Evolutionary conservation across 2,888 invertebrate genomes (phyloP), one percentile per base, ranked within the genome.

Genomic region (Lasius platythorax): DNA sequence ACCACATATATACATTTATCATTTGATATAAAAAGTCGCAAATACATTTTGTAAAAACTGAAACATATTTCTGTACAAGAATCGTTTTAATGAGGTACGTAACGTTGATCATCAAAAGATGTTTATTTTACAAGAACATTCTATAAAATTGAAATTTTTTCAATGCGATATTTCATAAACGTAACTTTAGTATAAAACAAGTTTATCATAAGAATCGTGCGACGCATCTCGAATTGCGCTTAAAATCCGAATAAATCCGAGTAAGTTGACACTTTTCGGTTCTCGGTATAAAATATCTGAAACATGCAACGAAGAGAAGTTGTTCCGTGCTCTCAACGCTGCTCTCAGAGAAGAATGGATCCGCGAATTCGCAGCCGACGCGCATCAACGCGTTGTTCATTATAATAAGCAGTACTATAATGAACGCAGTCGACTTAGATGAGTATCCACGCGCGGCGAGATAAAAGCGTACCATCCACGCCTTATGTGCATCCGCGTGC

Each of bases 401-500:
- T 86, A 86, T 73, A 81, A 63, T 84, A 70, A 84, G 83, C 88
- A 74, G 74, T 46, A 73, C 4, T 37, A 37, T 37, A 37, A 37
- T 37, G 5, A 37, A 37, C 37, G 37, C 88, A 74, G 84, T 46
- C 53, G 53, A 61, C 56, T 75, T 64, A 75, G 50, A 33, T 53
- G 61, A 12, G 63, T 30, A 78, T 83, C 61, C 53, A 40, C 40
- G 37, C n/a, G 43, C 33, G 53, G 53, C 82, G 73, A 83, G 87
- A 88, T 86, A 88, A 88, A 88, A 86, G 79, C 82, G 68, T 83
- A 73, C 76, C 79, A 83, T 79, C 64, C 63, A 46, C 75, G 37
- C 40, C 83, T 83, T 81, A 53, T 64, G 46, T 56, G 58, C 70
- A 61, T 30, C 28, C 11, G 15, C 56, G 61, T 28, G 40, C 46